phyloP scores from a whole-genome alignment of 2,113 vertebrate genomes.

The Uria lomvia region DNA sequence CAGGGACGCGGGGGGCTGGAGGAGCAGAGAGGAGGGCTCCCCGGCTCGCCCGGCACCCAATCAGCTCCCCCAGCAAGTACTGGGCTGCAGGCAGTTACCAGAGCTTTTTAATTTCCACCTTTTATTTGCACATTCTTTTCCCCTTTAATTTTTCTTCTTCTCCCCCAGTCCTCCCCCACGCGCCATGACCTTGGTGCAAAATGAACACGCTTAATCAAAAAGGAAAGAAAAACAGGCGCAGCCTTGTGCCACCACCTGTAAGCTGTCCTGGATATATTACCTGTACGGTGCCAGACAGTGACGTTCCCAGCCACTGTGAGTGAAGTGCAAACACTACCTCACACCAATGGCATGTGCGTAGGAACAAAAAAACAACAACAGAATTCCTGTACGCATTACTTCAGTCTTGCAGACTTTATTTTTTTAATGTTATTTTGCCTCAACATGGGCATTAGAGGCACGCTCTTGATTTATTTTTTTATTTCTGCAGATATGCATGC shows the following conservation, averaged over 20 bases:
- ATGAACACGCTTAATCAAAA: neutral
- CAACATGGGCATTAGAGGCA: neutral
- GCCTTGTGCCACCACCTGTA: conserved; percentile 53
- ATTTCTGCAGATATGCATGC: neutral
- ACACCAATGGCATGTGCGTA: conserved; percentile 57
- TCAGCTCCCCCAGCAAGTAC: neutral
- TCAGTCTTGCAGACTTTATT: neutral
- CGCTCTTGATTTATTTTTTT: neutral
- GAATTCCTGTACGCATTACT: conserved; percentile 45
- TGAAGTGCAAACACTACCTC: conserved; percentile 48
- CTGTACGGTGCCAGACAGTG: conserved; percentile 44
- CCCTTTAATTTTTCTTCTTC: neutral
- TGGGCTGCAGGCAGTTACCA: neutral
- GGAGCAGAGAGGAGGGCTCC: neutral
- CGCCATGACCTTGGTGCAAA: neutral
- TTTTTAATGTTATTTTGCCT: neutral
- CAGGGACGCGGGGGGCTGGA: neutral
- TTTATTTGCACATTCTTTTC: neutral
- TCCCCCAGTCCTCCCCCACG: neutral
- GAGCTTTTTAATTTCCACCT: neutral
- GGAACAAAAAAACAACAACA: conserved; percentile 63
- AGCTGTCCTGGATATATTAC: conserved; percentile 36
- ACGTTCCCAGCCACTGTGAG: conserved; percentile 34
- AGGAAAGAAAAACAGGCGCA: conserved; percentile 7
- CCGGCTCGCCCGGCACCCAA: neutral